phyloP scores from a whole-genome alignment of 2,113 vertebrate genomes.

The Atlantisia rogersi region DNA sequence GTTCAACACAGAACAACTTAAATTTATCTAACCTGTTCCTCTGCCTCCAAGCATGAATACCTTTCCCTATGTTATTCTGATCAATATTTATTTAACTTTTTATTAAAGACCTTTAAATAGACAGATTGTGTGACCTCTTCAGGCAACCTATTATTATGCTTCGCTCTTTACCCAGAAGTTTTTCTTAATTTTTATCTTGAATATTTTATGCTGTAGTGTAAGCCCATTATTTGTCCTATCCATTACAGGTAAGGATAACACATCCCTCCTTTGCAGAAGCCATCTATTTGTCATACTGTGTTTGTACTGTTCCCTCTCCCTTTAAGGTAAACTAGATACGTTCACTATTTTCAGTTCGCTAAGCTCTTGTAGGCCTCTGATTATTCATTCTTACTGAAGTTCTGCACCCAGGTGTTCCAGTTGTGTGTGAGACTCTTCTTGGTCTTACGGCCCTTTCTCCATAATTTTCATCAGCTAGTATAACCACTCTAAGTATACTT shows the following conservation, averaged over 20 bases:
- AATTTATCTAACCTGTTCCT: background rate
- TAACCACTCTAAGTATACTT: background rate
- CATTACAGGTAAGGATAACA: background rate
- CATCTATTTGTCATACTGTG: background rate
- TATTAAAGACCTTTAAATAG: conserved; percentile 2
- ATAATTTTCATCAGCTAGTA: background rate
- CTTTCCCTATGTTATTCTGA: background rate
- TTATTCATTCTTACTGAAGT: background rate
- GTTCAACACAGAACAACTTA: background rate
- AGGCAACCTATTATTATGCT: background rate
- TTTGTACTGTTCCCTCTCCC: background rate
- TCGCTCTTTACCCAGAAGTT: background rate
- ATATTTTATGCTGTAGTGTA: background rate
- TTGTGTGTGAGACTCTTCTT: background rate
- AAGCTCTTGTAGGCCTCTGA: background rate
- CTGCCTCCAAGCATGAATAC: background rate
- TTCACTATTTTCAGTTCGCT: background rate
- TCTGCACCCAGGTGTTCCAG: background rate
- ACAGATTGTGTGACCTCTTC: background rate
- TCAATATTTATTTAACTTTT: conserved; percentile 15
- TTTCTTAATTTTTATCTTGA: background rate
- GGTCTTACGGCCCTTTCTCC: background rate
- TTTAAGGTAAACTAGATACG: background rate
- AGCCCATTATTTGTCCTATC: background rate
- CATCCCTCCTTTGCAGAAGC: background rate